phyloP scores from a whole-genome alignment of 2,888 invertebrate species.

The Hecatera dysodea region DNA sequence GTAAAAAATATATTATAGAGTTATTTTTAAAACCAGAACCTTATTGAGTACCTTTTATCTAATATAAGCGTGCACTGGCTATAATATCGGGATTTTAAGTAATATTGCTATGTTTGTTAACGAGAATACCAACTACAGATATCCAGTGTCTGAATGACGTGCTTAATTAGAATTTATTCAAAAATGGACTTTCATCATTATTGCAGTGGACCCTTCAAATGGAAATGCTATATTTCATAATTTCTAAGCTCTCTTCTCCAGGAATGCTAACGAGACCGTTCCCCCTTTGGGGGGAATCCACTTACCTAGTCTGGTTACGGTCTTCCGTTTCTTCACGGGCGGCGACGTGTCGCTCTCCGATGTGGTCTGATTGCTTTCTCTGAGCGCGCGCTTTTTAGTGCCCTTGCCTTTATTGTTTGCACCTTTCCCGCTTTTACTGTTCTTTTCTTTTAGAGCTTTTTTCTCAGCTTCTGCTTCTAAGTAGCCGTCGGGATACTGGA shows the following conservation, averaged over 20 bases:
- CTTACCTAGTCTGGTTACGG: conserved; percentile 40
- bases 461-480: conserved; percentile 92
- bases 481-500: conserved; percentile 94
- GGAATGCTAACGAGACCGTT: too few species aligned
- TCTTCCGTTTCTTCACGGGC: conserved; percentile 73
- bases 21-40: too few species aligned
- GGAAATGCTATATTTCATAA: neutral
- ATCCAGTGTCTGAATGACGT: too few species aligned
- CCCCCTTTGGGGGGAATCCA: neutral
- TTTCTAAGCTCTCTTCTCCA: neutral
- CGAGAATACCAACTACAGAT: too few species aligned
- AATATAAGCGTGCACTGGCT: too few species aligned
- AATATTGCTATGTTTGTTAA: too few species aligned
- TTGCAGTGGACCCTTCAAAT: too few species aligned
- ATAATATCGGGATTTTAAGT: too few species aligned
- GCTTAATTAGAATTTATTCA: too few species aligned
- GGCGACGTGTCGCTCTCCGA: conserved; percentile 72
- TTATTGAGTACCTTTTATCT: too few species aligned
- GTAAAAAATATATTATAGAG: too few species aligned
- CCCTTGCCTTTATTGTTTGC: conserved; percentile 52
- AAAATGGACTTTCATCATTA: too few species aligned
- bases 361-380: conserved; percentile 75
- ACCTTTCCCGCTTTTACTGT: conserved; percentile 64
- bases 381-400: conserved; percentile 74
- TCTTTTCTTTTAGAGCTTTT: conserved; percentile 78